Base-by-base conservation (phyloP, 2,888 invertebrate genomes). In the Troides helena region DNA sequence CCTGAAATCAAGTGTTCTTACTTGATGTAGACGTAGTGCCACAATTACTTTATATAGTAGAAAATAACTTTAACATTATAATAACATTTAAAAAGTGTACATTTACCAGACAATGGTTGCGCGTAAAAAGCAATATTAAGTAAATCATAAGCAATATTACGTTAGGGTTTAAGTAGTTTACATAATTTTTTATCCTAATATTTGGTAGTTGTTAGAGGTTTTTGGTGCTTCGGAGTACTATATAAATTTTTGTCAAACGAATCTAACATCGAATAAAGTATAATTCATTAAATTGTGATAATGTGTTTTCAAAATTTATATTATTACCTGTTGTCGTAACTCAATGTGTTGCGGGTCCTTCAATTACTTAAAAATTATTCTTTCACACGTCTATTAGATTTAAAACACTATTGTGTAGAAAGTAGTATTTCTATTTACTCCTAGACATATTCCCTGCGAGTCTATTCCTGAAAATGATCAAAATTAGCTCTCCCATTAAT, bases 61-160 rank as follows among this genome's bases (percentile, higher is more conserved):
- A 59, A 61, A 67, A 56, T 64, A 69, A 53, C 43, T 50, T 21
- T 62, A 39, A 70, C 62, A 39, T 63, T 60, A 60, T 61, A 63
- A 53, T 70, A 66, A 64, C 56, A 81, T 83, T 84, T 84, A 85
- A 84, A 82, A 80, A 81, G 79, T 77, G 76, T 79, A 77, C 80
- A 79, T 80, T 78, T 76, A 78, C 78, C 74, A 78, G 84, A 85
- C 85, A 84, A 86, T 77, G 87, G 86, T 87, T 81, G 87, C 89
- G 90, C 87, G 85, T 85, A 72, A 79, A 80, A 91, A 92, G 92
- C 92, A 92, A 92, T 92, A 92, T 88, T 75, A 87, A 87, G 88
- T 88, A 92, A 85, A 82, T 76, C 75, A 88, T 87, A 89, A 92
- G 92, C 91, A 92, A 92, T 92, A 92, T 78, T 89, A 88, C 71